These are phyloP conservation scores for Propithecus coquereli DNA, from an alignment of 2,113 vertebrate genomes.

Conservation along the genomic window DNA sequence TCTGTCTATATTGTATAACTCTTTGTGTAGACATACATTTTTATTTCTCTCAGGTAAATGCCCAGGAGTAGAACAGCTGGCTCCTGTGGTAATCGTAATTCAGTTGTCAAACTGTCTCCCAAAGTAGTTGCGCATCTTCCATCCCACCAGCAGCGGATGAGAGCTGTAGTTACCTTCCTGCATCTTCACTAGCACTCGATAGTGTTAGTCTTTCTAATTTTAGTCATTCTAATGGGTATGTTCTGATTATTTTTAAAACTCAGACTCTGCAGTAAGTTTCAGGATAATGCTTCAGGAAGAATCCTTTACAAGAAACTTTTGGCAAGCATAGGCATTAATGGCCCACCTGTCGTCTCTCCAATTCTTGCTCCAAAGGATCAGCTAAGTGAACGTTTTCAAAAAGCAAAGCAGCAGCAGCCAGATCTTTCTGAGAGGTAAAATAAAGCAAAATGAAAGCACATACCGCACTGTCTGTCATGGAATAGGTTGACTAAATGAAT, in stretches of 20 bases:
- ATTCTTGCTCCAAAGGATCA: conserved; percentile 31
- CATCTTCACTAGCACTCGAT: neutral
- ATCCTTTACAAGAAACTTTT: conserved; percentile 79
- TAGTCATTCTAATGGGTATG: neutral
- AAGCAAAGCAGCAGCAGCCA: neutral
- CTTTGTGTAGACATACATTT: neutral
- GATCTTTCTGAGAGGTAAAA: conserved; percentile 68
- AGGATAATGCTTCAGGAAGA: conserved; percentile 63
- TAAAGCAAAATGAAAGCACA: accelerated
- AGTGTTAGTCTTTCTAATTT: neutral
- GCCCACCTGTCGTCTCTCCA: conserved; percentile 34
- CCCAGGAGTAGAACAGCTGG: neutral
- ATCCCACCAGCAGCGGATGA: accelerated
- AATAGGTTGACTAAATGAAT: neutral
- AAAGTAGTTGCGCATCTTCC: accelerated
- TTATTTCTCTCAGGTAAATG: neutral
- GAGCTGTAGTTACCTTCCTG: accelerated
- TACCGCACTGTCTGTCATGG: accelerated
- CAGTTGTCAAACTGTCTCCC: neutral
- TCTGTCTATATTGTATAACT: neutral
- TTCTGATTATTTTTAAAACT: neutral
- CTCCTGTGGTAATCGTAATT: neutral
- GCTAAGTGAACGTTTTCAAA: conserved; percentile 45
- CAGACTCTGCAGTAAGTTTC: conserved; percentile 80
- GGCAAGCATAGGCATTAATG: conserved; percentile 69